These are phyloP conservation scores for Caenorhabditis parvicauda DNA, from an alignment of 2,888 invertebrate genomes.

Conservation along the genomic window DNA sequence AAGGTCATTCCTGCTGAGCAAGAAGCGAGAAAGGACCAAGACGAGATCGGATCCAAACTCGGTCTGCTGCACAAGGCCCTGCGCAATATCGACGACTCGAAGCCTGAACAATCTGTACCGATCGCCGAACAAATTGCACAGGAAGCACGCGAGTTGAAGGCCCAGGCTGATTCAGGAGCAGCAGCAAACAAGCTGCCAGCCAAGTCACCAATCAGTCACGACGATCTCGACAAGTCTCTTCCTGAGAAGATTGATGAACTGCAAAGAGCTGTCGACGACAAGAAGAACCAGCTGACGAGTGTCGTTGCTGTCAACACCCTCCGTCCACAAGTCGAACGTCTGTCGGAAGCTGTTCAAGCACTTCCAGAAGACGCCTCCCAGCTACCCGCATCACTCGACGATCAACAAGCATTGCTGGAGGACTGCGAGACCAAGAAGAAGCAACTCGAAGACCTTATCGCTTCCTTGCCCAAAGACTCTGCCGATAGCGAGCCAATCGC, in stretches of 20 bases:
- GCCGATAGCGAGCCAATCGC: constrained; percentile 34
- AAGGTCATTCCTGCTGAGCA: constrained; percentile 24
- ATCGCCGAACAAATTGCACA: constrained; percentile 21
- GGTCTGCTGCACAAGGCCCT: constrained; percentile 12
- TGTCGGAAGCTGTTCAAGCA: constrained; percentile 26
- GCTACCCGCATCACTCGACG: constrained; percentile 22
- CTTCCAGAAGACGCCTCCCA: constrained; percentile 18
- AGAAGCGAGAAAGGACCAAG: constrained; percentile 15
- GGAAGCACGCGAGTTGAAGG: constrained; percentile 14
- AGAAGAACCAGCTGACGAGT: constrained; percentile 10
- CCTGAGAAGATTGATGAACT: constrained; percentile 18
- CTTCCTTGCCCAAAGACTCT: constrained; percentile 27
- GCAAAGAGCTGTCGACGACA: constrained; percentile 19
- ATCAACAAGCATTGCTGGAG: constrained; percentile 35
- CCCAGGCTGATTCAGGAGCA: constrained; percentile 10
- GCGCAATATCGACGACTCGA: constrained; percentile 15
- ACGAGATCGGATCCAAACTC: constrained; percentile 11
- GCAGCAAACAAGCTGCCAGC: constrained; percentile 2
- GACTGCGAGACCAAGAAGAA: constrained; percentile 30
- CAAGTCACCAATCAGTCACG: constrained; percentile 14
- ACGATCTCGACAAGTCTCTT: constrained; percentile 17
- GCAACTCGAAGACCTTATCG: constrained; percentile 31
- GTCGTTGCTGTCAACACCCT: constrained; percentile 4
- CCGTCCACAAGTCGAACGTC: constrained; percentile 17
- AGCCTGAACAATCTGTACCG: constrained; percentile 19